Conservation (phyloP, 2,797 vertebrate genomes). For the Poeciliopsis presidionis region DNA sequence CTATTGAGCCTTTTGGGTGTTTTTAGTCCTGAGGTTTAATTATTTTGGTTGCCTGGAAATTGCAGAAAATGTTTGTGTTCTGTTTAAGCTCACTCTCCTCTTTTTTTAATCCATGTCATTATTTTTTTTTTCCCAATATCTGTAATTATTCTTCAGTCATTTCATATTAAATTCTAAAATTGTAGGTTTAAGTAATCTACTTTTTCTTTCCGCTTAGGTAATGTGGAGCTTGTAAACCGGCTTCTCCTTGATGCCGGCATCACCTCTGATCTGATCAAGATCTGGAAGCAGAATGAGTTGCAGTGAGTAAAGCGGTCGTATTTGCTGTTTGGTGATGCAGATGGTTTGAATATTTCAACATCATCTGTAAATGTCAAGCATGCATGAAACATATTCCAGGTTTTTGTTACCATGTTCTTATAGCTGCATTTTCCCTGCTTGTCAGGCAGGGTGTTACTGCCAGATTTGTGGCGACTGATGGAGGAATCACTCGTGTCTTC, state of each 20-base stretch:
- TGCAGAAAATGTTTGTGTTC: not conserved
- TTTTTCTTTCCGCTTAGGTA: conserved; percentile 58
- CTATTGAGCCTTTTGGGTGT: conserved; percentile 3
- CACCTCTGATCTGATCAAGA: conserved; percentile 87
- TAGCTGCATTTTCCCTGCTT: conserved; percentile 60
- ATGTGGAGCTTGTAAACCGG: conserved; percentile 84
- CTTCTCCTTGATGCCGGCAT: conserved; percentile 93
- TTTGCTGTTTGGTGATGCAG: conserved; percentile 29
- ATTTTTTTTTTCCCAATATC: not conserved
- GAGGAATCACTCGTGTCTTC: conserved; percentile 94
- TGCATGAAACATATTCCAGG: conserved; percentile 41
- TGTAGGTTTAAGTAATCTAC: not conserved
- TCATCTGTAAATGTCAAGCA: conserved; percentile 49
- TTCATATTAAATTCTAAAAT: not conserved
- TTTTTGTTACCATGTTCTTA: conserved; percentile 50
- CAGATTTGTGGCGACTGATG: conserved; percentile 94
- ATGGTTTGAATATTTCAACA: conserved; percentile 46
- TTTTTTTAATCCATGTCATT: not conserved
- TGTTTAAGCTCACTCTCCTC: not conserved
- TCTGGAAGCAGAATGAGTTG: conserved; percentile 83
- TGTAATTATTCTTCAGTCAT: not conserved
- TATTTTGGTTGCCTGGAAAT: conserved; percentile 2
- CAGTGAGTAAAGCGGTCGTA: conserved; percentile 81
- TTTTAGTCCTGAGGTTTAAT: conserved; percentile 1
- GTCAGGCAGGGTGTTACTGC: conserved; percentile 86